A percentile compares a stretch with the other conserved stretches of the same genome.
phyloP scores from a whole-genome alignment of 2,888 invertebrate species.

The Drosophila meridiana region DNA sequence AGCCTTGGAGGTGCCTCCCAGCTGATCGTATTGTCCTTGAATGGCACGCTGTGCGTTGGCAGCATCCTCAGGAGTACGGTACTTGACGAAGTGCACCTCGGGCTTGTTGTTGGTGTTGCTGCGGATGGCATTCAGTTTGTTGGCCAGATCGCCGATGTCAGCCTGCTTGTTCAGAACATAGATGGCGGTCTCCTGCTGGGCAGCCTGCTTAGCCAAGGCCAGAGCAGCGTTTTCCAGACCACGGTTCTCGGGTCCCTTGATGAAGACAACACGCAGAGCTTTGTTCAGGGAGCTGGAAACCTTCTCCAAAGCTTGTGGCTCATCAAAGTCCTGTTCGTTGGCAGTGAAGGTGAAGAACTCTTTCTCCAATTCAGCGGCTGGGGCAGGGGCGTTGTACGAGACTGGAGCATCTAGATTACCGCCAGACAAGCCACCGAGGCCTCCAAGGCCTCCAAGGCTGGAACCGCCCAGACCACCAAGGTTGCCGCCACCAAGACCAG shows the following conservation, averaged over 20 bases:
- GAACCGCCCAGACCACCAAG: slow-evolving; percentile 23
- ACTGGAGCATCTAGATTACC: slow-evolving; percentile 47
- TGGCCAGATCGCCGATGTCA: slow-evolving; percentile 71
- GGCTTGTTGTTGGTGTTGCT: slow-evolving; percentile 71
- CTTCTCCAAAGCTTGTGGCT: slow-evolving; percentile 55
- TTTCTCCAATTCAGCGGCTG: slow-evolving; percentile 67
- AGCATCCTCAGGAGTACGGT: slow-evolving; percentile 82
- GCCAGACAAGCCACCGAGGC: slow-evolving; percentile 23
- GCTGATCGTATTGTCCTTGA: slow-evolving; percentile 74
- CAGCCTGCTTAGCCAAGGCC: slow-evolving; percentile 72
- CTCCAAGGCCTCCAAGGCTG: slow-evolving; percentile 23
- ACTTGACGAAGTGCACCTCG: slow-evolving; percentile 83
- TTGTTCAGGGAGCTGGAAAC: slow-evolving; percentile 62
- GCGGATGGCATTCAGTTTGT: slow-evolving; percentile 64
- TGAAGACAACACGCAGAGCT: slow-evolving; percentile 78
- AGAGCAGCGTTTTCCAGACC: slow-evolving; percentile 76
- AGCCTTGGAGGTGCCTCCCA: slow-evolving; percentile 68
- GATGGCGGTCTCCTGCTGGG: slow-evolving; percentile 82
- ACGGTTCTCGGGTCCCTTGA: slow-evolving; percentile 80
- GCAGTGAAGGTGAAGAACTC: slow-evolving; percentile 77
- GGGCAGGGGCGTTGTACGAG: slow-evolving; percentile 60
- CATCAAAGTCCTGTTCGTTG: slow-evolving; percentile 76
- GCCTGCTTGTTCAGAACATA: slow-evolving; percentile 82
- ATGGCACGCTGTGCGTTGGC: slow-evolving; percentile 78
- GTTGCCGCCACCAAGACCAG: background rate